Conservation (phyloP, 2,797 vertebrate genomes). For the Leptoclinus maculatus region DNA sequence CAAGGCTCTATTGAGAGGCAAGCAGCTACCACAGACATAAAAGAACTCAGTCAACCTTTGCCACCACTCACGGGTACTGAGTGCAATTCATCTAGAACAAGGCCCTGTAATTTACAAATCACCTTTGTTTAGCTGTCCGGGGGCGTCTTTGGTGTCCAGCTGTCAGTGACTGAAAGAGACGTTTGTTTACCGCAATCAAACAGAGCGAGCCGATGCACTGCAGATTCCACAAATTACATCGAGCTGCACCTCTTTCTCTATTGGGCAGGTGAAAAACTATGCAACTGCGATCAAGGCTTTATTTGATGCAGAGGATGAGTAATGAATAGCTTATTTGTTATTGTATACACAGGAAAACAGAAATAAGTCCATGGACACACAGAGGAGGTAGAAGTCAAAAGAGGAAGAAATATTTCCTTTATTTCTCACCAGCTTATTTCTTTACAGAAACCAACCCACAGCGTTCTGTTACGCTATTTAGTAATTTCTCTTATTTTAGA, state of each 20-base stretch:
- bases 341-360: conserved; percentile 12
- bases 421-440: conserved; percentile 20
- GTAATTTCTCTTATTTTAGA: neutral
- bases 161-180: conserved; percentile 61
- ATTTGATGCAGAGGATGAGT: conserved; percentile 16
- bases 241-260: conserved; percentile 26
- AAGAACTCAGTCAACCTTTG: conserved; percentile 68
- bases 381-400: conserved; percentile 30
- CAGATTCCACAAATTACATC: conserved; percentile 67
- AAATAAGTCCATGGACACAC: conserved; percentile 19
- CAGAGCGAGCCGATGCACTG: conserved; percentile 30
- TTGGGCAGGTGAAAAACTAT: conserved; percentile 25
- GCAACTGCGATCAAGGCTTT: conserved; percentile 43
- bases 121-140: conserved; percentile 69
- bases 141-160: conserved; percentile 63
- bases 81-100: conserved; percentile 58
- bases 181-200: conserved; percentile 71
- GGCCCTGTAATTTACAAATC: conserved; percentile 71
- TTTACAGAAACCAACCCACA: conserved; percentile 51
- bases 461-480: neutral
- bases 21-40: conserved; percentile 43
- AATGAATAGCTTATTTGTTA: conserved; percentile 44
- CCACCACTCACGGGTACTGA: conserved; percentile 37
- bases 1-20: conserved; percentile 25
- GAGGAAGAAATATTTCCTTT: conserved; percentile 29